phyloP scores from a whole-genome alignment of 64 coral and sea anemone genomes.

The Cladopsammia gracilis region DNA sequence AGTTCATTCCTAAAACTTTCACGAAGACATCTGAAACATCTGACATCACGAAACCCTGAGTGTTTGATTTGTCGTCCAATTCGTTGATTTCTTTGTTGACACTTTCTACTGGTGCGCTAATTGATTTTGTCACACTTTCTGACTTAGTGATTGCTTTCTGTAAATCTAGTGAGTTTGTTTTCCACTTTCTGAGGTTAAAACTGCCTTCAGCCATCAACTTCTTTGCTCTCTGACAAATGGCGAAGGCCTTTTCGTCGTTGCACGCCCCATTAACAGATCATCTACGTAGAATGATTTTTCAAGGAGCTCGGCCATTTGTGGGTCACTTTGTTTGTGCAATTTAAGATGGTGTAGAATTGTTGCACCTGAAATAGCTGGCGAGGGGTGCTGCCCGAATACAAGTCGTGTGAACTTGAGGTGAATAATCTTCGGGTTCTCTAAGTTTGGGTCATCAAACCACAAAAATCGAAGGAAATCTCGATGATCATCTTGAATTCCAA shows the following conservation, averaged over 20 bases:
- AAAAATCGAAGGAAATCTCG: conserved; percentile 51
- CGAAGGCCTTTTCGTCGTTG: conserved; percentile 29
- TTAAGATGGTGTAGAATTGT: conserved; percentile 61
- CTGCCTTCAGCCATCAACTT: conserved; percentile 59
- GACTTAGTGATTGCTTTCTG: neutral
- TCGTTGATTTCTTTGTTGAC: neutral
- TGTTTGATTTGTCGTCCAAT: neutral
- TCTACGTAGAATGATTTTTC: conserved; percentile 71
- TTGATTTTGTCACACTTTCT: conserved; percentile 1
- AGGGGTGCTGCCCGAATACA: conserved; percentile 49
- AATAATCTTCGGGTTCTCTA: conserved; percentile 23
- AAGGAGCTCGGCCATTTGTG: conserved; percentile 31
- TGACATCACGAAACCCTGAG: neutral
- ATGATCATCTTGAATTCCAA: conserved; percentile 45
- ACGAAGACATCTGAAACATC: neutral
- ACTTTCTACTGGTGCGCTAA: neutral
- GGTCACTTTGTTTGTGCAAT: conserved; percentile 37
- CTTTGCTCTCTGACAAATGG: conserved; percentile 42
- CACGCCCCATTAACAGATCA: conserved; percentile 38
- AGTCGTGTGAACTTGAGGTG: conserved; percentile 33
- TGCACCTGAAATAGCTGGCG: conserved; percentile 34
- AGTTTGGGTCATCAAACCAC: conserved; percentile 44
- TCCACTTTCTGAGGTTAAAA: conserved; percentile 72
- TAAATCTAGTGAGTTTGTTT: conserved; percentile 42
- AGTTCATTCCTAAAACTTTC: conserved; percentile 5